A percentile compares a stretch with the other conserved stretches of the same genome.
Conservation (phyloP, 2,888 invertebrate species). For the Zaprionus lineosus region DNA sequence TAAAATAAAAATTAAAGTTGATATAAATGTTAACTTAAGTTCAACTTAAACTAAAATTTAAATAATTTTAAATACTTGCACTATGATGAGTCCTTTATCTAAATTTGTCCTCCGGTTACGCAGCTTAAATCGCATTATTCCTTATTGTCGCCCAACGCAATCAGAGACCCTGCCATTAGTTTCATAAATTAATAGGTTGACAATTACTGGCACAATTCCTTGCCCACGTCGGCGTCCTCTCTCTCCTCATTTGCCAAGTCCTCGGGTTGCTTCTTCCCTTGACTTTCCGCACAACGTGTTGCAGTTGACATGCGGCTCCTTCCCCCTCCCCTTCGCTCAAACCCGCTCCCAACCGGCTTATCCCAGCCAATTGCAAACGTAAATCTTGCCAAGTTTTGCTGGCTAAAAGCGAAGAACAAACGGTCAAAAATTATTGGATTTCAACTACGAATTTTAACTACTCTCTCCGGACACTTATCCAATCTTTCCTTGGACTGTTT, state of each 20-base stretch:
- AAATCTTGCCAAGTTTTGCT: conserved; percentile 59
- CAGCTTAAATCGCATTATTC: no score
- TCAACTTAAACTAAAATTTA: neutral
- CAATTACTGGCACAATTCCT: conserved; percentile 46
- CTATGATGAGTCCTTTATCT: no score
- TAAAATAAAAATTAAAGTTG: no score
- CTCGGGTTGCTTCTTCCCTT: conserved; percentile 18
- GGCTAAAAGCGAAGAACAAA: conserved; percentile 30
- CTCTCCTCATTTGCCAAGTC: no score
- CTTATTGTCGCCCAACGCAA: conserved; percentile 4
- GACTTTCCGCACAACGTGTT: conserved; percentile 58
- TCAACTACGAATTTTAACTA: conserved; percentile 18
- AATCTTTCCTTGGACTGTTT: neutral
- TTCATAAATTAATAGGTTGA: conserved; percentile 47
- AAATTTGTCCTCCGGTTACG: no score
- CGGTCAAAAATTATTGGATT: conserved; percentile 12
- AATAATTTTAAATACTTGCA: neutral
- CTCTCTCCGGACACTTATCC: no score
- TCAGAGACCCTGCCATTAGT: conserved; percentile 28
- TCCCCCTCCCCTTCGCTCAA: conserved; percentile 26
- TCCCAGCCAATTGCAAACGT: conserved; percentile 59
- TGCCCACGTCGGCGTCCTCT: conserved; percentile 5
- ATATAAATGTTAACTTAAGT: no score
- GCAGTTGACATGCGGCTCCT: conserved; percentile 50
- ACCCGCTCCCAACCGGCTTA: no score